Evolutionary conservation across 2,113 vertebrate genomes (phyloP), one percentile per base, ranked within the genome.

Genomic region (Alectura lathami): DNA sequence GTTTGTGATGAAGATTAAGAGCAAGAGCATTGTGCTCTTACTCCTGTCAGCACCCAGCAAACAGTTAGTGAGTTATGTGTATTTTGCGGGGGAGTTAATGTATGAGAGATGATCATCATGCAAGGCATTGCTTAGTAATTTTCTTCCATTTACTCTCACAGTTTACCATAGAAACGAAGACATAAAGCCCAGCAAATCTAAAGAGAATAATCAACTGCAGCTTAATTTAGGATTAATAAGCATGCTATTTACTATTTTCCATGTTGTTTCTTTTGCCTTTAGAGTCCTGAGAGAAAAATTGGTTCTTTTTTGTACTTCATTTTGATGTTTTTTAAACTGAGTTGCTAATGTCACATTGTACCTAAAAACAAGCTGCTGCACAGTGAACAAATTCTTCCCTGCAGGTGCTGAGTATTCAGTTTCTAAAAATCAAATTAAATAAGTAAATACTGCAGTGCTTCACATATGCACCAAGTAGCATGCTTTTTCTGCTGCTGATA

Each of bases 121-220:
- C 67, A 82, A 94, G 6, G 6, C 29, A 64, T 54, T 79, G 47
- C 66, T 96, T 88, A 74, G 79, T 81, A 91, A 92, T 85, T 88
- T 95, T 45, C 59, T 94, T 89, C 85, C 62, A 86, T 34, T 92
- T 91, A 56, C 47, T 27, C 84, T 76, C 60, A 83, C 38, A 88
- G 53, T 91, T 95, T 81, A 22, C 47, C 78, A 79, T 76, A 86
- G 91, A 96, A 86, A 96, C 34, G 6, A 83, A 92, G 38, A 91
- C 86, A 89, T 83, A 91, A 93, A 94, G 68, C 22, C 36, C 32
- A 43, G 34, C 9, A 90, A 95, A 96, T 68, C n/a, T 76, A 83
- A 64, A 59, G 21, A 64, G 87, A 91, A 93, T 90, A 94, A 83
- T 70, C 48, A 91, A 69, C 18, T 56, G 38, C 21, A 73, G 24